phyloP scores from a whole-genome alignment of 1,140 invertebrate genomes.

The Trigoniulus corallinus region DNA sequence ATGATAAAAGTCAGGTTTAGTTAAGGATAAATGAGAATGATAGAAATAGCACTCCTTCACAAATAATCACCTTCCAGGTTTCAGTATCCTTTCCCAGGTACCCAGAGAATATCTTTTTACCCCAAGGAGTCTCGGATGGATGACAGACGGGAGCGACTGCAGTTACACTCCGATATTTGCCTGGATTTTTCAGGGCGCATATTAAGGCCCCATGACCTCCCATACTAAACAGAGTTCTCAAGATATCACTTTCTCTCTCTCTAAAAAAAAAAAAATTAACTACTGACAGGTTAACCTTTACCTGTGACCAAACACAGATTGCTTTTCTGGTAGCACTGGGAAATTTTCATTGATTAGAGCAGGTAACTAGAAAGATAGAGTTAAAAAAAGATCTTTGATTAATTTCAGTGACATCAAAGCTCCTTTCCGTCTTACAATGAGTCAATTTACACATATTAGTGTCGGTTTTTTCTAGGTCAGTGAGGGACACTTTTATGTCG shows the following conservation, averaged over 20 bases:
- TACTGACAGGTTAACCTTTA: too few species aligned
- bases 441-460: too few species aligned
- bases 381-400: neutral
- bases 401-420: too few species aligned
- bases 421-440: too few species aligned
- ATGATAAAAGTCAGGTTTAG: too few species aligned
- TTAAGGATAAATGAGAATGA: too few species aligned
- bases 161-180: conserved; percentile 72
- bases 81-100: conserved; percentile 57
- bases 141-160: conserved; percentile 95
- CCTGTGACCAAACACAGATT: conserved; percentile 26
- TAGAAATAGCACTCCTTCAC: too few species aligned
- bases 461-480: too few species aligned
- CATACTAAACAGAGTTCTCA: too few species aligned
- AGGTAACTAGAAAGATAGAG: conserved; percentile 34
- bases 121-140: conserved; percentile 70
- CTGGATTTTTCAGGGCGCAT: conserved; percentile 79
- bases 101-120: conserved; percentile 64
- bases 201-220: conserved; percentile 92
- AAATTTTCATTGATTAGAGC: conserved; percentile 59
- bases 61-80: conserved; percentile 41
- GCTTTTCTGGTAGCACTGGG: conserved; percentile 29
- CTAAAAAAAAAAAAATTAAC: too few species aligned
- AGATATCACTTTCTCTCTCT: too few species aligned
- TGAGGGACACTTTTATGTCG: too few species aligned